Percentiles rank a stretch among this genome's conserved stretches.
These are phyloP conservation scores for Bimastos eiseni DNA, from an alignment of 2,888 invertebrate species.

Conservation along the genomic window DNA sequence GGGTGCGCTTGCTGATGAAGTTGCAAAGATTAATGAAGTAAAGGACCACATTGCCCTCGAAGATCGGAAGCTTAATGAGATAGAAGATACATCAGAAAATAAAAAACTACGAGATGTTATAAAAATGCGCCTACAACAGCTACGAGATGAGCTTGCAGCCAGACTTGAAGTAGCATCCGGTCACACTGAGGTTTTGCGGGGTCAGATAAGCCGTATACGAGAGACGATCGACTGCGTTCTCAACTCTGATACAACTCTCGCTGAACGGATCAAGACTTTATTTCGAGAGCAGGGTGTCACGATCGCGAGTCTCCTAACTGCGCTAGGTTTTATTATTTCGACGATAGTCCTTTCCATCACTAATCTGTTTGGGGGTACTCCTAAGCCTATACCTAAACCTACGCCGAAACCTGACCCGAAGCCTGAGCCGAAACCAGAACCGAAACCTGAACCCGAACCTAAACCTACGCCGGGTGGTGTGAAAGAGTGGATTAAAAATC, in stretches of 20 bases:
- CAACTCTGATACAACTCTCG: conserved; percentile 25
- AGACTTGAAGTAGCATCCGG: background rate
- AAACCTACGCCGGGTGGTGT: background rate
- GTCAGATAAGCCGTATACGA: conserved; percentile 13
- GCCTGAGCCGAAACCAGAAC: too few relatives aligned
- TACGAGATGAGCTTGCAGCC: background rate
- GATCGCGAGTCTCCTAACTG: conserved; percentile 24
- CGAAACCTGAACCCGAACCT: too few relatives aligned
- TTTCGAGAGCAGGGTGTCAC: conserved; percentile 26
- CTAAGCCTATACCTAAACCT: too few relatives aligned
- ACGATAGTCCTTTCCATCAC: background rate
- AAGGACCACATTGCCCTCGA: background rate
- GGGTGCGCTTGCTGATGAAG: background rate
- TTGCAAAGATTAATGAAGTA: background rate
- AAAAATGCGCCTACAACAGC: background rate
- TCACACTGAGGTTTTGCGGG: background rate
- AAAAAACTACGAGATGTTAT: background rate
- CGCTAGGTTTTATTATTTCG: background rate
- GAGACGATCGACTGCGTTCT: conserved; percentile 23
- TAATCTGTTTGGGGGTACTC: too few relatives aligned
- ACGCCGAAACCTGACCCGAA: too few relatives aligned
- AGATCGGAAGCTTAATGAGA: background rate
- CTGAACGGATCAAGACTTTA: conserved; percentile 16
- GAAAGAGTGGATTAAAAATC: conserved; percentile 29
- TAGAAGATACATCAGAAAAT: background rate